Conservation (phyloP, 2,797 vertebrate genomes). For the Anguilla marmorata region DNA sequence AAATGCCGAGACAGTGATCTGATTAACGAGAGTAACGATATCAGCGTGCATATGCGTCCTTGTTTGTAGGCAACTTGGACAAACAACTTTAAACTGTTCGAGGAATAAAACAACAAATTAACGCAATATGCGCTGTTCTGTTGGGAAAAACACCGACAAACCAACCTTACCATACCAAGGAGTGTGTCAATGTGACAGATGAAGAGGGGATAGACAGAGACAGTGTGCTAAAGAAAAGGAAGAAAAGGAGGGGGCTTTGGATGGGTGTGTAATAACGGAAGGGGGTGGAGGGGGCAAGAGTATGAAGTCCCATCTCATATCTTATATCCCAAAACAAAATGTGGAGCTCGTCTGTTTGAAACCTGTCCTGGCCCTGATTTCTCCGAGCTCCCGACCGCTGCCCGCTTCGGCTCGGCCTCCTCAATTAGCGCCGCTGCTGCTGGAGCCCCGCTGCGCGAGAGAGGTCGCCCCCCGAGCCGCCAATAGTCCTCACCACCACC, state of each 20-base stretch:
- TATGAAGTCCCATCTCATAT: slow-evolving; percentile 42
- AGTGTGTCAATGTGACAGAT: slow-evolving; percentile 26
- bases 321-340: slow-evolving; percentile 47
- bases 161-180: neutral
- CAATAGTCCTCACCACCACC: slow-evolving; percentile 60
- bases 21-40: neutral
- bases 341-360: slow-evolving; percentile 44
- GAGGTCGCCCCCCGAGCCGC: slow-evolving; percentile 46
- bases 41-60: neutral
- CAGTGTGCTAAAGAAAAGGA: neutral
- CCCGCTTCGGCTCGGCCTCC: slow-evolving; percentile 50
- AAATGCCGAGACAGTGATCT: neutral
- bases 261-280: slow-evolving; percentile 11
- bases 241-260: slow-evolving; percentile 28
- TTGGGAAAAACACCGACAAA: neutral
- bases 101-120: neutral
- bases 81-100: slow-evolving; percentile 6
- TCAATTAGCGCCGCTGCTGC: slow-evolving; percentile 56
- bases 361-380: slow-evolving; percentile 43
- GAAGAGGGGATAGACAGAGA: slow-evolving; percentile 31
- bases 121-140: neutral
- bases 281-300: slow-evolving; percentile 21
- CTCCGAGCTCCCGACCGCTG: slow-evolving; percentile 39
- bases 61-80: neutral
- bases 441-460: slow-evolving; percentile 50